phyloP scores from a whole-genome alignment of 2,888 invertebrate genomes.

The Aspidiotus rigidus region DNA sequence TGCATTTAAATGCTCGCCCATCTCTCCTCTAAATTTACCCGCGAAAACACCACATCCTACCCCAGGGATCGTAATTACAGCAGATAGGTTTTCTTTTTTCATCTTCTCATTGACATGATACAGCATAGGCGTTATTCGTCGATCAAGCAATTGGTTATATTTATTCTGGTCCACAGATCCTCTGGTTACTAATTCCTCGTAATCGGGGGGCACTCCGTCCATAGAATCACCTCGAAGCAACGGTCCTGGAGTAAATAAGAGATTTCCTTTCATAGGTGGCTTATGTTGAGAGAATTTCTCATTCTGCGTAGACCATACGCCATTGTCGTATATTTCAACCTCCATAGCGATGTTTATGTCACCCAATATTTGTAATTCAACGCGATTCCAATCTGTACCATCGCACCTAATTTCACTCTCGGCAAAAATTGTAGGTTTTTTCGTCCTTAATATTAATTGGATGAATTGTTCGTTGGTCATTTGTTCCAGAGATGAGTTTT shows the following conservation, averaged over 20 bases:
- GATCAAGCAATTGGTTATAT: not conserved
- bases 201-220: not conserved
- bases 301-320: not conserved
- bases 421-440: constrained; percentile 1
- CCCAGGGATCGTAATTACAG: not conserved
- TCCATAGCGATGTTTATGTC: not conserved
- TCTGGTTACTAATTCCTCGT: not conserved
- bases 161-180: not conserved
- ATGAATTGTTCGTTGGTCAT: not conserved
- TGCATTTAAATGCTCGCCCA: not conserved
- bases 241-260: not conserved
- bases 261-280: not conserved
- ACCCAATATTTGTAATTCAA: not conserved
- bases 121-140: not conserved
- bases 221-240: not conserved
- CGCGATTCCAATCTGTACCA: not conserved
- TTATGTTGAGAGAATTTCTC: not conserved
- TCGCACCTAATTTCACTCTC: not conserved
- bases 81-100: not conserved
- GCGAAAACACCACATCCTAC: not conserved
- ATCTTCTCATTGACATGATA: not conserved
- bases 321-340: not conserved
- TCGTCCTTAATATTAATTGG: not conserved
- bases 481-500: not conserved
- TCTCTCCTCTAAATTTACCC: not conserved